phyloP scores from a whole-genome alignment of 2,888 invertebrate species.

The Drosophila yooni region DNA sequence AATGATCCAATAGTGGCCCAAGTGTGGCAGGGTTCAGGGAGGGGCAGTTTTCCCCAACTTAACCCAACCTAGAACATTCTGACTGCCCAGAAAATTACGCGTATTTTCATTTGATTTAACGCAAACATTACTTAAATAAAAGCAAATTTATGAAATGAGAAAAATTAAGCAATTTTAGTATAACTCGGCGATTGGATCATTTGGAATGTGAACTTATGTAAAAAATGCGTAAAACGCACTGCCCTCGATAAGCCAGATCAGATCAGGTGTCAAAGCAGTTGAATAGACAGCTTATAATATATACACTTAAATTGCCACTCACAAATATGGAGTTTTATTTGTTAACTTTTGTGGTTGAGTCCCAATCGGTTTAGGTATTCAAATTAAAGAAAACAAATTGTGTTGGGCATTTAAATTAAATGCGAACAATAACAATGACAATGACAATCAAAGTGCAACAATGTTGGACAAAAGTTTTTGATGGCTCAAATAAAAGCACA shows the following conservation, averaged over 20 bases:
- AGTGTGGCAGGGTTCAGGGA: too few relatives aligned
- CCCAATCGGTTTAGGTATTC: slow-evolving; percentile 29
- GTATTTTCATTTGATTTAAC: too few relatives aligned
- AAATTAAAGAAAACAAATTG: slow-evolving; percentile 38
- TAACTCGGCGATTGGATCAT: neutral
- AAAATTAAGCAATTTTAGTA: neutral
- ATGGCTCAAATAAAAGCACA: slow-evolving; percentile 45
- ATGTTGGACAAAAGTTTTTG: slow-evolving; percentile 57
- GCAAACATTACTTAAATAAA: neutral
- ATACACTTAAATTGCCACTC: neutral
- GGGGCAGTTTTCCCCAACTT: neutral
- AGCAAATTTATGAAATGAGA: neutral
- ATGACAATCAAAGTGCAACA: slow-evolving; percentile 70
- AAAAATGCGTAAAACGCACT: neutral
- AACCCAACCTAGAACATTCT: neutral
- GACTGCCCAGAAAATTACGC: too few relatives aligned
- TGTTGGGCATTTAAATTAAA: slow-evolving; percentile 58
- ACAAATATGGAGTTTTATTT: neutral
- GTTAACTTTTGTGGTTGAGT: slow-evolving; percentile 7
- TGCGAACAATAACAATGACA: slow-evolving; percentile 21
- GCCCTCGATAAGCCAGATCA: neutral
- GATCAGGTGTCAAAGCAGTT: neutral
- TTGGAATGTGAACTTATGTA: neutral
- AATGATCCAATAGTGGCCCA: neutral
- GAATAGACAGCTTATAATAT: neutral